Base-by-base conservation (phyloP, 1,140 invertebrate species). In the Eciton burchellii region DNA sequence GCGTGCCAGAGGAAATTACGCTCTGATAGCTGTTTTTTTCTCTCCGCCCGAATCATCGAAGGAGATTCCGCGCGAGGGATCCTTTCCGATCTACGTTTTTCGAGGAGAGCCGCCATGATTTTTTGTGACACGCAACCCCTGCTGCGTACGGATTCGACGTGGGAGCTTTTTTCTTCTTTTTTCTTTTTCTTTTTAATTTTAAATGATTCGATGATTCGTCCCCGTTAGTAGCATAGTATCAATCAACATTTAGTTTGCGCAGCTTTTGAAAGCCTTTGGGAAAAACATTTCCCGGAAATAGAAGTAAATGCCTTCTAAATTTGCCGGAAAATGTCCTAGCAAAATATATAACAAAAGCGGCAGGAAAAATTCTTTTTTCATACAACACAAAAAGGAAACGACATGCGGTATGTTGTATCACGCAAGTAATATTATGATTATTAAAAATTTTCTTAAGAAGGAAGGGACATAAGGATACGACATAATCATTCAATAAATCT, bases 1-100 rank as follows among this genome's bases (percentile, higher is more conserved):
- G 45, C 73, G 47, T 77, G 16, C 19, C 60, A 8, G 26, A 65
- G 12, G 24, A 62, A 74, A 77, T 77, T 77, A 54, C 35, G 47
- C 35, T 77, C 29, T 77, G 29, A 68, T 68, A 77, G 62, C 52
- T 76, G 60, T 76, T 54, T 76, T 41, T 76, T 52, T 9, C n/a
- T n/a, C n/a, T n/a, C n/a, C n/a, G n/a, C 52, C 65, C 29, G 14
- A 65, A 52, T 66, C 21, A 26, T 41, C 49, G 6, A 0, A 49
- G n/a, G 12, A 16, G 24, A 35, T n/a, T n/a, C 29, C 8, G 12
- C 43, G 21, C n/a, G 5, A 41, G 21, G 11, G 41, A 65, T 41
- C 41, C 14, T 52, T 65, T 66, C 9, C 16, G 21, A 52, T 76
- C 8, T 56, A n/a, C 2, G n/a, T n/a, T 21, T 9, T 47, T 63